phyloP scores from a whole-genome alignment of 2,113 vertebrate species.

The Orientallactaga bullata region DNA sequence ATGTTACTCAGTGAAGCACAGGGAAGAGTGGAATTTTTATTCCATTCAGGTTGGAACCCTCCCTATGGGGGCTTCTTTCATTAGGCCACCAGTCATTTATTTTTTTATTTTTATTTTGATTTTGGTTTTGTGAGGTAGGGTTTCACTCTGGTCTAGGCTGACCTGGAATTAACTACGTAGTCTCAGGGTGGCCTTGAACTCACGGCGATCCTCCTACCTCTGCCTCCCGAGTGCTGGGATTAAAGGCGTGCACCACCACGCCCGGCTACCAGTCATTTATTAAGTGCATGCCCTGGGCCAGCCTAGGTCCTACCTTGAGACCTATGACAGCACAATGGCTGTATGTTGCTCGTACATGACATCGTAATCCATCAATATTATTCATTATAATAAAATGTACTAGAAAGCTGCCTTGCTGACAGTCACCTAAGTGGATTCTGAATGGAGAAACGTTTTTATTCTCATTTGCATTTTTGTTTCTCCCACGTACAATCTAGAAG shows the following conservation, averaged over 20 bases:
- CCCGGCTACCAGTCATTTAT: too few species aligned
- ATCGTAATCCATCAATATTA: not conserved
- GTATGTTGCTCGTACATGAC: not conserved
- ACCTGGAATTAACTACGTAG: too few species aligned
- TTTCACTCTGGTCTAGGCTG: too few species aligned
- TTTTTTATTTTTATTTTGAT: too few species aligned
- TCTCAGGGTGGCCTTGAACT: too few species aligned
- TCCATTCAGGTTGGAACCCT: not conserved
- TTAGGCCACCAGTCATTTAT: too few species aligned
- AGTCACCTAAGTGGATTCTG: not conserved
- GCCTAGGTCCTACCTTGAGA: not conserved
- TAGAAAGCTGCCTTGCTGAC: not conserved
- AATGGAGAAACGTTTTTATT: not conserved
- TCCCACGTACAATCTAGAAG: slow-evolving; percentile 1
- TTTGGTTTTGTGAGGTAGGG: too few species aligned
- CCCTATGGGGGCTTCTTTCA: not conserved
- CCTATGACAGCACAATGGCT: not conserved
- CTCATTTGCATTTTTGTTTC: not conserved
- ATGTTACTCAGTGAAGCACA: not conserved
- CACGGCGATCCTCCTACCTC: too few species aligned
- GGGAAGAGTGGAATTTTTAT: not conserved
- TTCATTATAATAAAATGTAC: not conserved
- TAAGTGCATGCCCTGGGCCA: not conserved
- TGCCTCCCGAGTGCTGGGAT: too few species aligned
- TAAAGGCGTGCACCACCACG: too few species aligned